Percentiles rank a stretch among this genome's conserved stretches.
These are phyloP conservation scores for Eupithecia inturbata DNA, from an alignment of 2,888 invertebrate species.

Conservation along the genomic window DNA sequence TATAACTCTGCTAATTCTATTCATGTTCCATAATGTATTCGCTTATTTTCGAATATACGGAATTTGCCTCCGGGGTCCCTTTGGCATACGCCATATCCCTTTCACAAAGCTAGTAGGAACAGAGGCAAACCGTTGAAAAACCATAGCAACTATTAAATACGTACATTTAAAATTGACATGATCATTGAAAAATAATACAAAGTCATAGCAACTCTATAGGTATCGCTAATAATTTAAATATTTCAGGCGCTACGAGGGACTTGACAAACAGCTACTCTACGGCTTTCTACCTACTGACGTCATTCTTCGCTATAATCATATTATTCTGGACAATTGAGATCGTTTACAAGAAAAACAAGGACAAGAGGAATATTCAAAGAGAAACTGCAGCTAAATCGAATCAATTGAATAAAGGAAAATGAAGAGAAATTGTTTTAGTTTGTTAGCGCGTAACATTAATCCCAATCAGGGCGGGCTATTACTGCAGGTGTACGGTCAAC, in stretches of 20 bases:
- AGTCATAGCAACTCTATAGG: neutral
- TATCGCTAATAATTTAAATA: neutral
- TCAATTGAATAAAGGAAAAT: conserved; percentile 54
- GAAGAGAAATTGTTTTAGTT: conserved; percentile 27
- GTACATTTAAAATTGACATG: neutral
- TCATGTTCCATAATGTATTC: neutral
- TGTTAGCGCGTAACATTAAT: conserved; percentile 3
- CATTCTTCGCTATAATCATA: conserved; percentile 58
- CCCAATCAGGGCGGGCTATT: neutral
- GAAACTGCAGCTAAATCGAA: conserved; percentile 38
- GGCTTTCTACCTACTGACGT: conserved; percentile 83
- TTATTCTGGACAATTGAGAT: conserved; percentile 71
- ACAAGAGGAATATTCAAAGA: conserved; percentile 52
- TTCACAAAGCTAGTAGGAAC: neutral
- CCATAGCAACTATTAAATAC: neutral
- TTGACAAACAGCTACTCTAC: conserved; percentile 83
- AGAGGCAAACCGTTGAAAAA: neutral
- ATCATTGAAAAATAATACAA: neutral
- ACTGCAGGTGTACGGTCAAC: neutral
- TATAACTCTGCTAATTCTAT: neutral
- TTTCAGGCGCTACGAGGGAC: conserved; percentile 83
- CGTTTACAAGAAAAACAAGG: conserved; percentile 65
- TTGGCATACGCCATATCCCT: neutral
- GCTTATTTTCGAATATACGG: neutral
- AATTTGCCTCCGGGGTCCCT: neutral